A percentile compares a stretch with the other conserved stretches of the same genome.
Conservation (phyloP, 2,888 invertebrate genomes). For the Pterobdella sp. region DNA sequence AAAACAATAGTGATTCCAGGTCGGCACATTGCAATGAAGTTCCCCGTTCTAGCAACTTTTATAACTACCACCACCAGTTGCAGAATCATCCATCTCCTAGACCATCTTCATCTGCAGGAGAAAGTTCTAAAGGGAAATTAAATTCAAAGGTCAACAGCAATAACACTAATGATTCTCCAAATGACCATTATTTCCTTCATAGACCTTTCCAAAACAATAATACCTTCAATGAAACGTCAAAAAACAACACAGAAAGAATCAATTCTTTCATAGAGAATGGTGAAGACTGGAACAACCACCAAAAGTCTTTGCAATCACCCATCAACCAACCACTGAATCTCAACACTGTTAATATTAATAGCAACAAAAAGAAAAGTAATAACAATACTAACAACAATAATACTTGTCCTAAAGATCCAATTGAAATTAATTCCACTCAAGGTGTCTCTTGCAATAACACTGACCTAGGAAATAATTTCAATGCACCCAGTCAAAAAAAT, state of each 20-base stretch:
- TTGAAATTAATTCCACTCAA: neutral
- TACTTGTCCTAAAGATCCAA: neutral
- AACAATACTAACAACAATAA: neutral
- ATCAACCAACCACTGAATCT: conserved; percentile 10
- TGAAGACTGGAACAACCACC: neutral
- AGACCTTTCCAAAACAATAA: conserved; percentile 26
- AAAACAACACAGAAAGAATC: neutral
- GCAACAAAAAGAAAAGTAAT: neutral
- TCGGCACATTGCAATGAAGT: conserved; percentile 1
- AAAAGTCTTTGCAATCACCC: conserved; percentile 10
- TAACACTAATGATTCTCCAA: neutral
- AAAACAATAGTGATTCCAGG: conserved; percentile 3
- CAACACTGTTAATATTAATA: neutral
- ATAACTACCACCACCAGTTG: conserved; percentile 7
- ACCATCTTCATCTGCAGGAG: conserved; percentile 6
- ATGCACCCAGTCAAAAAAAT: neutral
- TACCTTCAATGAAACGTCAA: neutral
- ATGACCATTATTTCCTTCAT: conserved; percentile 17
- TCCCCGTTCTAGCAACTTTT: conserved; percentile 20
- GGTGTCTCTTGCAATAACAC: neutral
- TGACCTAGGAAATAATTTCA: neutral
- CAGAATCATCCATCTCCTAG: neutral
- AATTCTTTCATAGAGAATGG: neutral
- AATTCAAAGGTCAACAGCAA: neutral
- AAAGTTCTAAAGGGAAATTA: neutral